Conservation (phyloP, 2,797 vertebrate genomes). For the Ataeniobius toweri region DNA sequence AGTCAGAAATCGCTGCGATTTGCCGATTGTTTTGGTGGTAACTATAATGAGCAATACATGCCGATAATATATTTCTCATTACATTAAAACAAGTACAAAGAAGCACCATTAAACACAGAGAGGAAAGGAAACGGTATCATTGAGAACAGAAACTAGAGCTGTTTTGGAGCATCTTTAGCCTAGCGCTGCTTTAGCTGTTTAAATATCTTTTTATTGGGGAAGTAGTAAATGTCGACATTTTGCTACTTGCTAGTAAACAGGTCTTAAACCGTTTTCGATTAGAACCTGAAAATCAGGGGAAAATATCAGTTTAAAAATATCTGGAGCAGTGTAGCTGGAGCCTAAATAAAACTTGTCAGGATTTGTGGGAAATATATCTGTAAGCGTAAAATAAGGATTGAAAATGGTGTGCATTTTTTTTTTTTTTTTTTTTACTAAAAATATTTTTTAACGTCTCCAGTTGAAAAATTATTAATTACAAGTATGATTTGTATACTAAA, state of each 20-base stretch:
- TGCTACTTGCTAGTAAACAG: neutral
- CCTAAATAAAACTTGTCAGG: conserved; percentile 18
- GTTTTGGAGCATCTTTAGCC: conserved; percentile 1
- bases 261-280: neutral
- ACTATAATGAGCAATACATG: neutral
- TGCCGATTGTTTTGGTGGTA: neutral
- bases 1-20: neutral
- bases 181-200: neutral
- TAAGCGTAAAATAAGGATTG: neutral
- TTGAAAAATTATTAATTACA: conserved; percentile 54
- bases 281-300: neutral
- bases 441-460: conserved; percentile 24
- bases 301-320: neutral
- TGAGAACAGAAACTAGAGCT: neutral
- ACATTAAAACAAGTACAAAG: neutral
- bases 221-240: neutral
- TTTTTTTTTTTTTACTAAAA: conserved; percentile 49
- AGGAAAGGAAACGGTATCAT: neutral
- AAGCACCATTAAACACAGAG: neutral
- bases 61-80: neutral
- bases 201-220: neutral
- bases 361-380: conserved; percentile 26
- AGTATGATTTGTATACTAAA: conserved; percentile 54
- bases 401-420: conserved; percentile 2
- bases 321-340: neutral